Conservation (phyloP, 2,113 vertebrate species). For the Larimichthys polyactis region DNA sequence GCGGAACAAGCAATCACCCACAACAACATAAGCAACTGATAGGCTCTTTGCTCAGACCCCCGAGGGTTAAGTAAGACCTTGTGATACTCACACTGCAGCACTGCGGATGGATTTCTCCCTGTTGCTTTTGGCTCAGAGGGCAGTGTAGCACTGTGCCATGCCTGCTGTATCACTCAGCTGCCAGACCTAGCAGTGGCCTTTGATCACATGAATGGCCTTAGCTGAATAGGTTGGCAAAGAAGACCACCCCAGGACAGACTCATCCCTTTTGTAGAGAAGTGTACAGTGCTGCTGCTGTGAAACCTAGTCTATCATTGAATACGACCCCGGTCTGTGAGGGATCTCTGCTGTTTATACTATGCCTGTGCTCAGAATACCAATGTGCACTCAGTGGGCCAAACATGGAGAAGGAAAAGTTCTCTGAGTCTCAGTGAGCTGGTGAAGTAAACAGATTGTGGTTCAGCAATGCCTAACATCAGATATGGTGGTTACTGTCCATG, state of each 20-base stretch:
- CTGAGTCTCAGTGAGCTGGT: conserved; percentile 9
- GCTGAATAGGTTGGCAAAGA: conserved; percentile 28
- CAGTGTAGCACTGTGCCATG: conserved; percentile 27
- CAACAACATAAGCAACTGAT: no score
- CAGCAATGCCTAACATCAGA: conserved; percentile 8
- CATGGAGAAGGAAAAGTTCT: conserved; percentile 31
- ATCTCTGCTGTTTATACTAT: conserved; percentile 56
- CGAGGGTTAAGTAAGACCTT: background rate
- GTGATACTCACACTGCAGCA: conserved; percentile 11
- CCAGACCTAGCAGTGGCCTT: conserved; percentile 20
- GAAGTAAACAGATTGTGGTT: conserved; percentile 45
- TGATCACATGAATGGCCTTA: conserved; percentile 39
- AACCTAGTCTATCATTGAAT: conserved; percentile 15
- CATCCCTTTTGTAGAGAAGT: conserved; percentile 31
- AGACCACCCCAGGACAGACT: conserved; percentile 48
- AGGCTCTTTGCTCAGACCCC: no score
- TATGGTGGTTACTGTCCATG: conserved; percentile 8
- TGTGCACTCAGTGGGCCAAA: conserved; percentile 46
- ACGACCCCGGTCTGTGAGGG: background rate
- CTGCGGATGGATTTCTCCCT: conserved; percentile 20
- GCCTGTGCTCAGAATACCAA: conserved; percentile 58
- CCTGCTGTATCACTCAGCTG: conserved; percentile 18
- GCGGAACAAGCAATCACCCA: no score
- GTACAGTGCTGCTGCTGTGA: conserved; percentile 22
- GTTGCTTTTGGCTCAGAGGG: conserved; percentile 48